A percentile compares a stretch with the other conserved stretches of the same genome.
These are phyloP conservation scores for Lagocephalus sceleratus DNA, from an alignment of 2,797 vertebrate genomes.

Conservation along the genomic window DNA sequence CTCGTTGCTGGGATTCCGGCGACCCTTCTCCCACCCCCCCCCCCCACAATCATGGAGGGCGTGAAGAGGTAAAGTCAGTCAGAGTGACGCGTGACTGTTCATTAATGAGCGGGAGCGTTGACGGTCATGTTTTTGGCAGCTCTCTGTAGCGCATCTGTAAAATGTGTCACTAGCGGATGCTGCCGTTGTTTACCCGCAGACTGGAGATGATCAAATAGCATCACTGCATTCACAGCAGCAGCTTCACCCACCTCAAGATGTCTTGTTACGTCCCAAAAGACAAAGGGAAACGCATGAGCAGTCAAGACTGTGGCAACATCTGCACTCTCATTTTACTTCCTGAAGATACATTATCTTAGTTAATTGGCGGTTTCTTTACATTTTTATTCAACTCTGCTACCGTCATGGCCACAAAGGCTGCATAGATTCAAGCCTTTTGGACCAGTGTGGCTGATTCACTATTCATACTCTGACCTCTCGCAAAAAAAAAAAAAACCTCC, in stretches of 20 bases:
- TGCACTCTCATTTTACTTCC: slow-evolving; percentile 8
- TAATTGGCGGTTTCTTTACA: no score
- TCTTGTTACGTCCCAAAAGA: slow-evolving; percentile 8
- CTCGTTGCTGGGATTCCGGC: slow-evolving; percentile 36
- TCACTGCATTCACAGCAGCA: slow-evolving; percentile 28
- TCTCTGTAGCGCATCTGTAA: slow-evolving; percentile 64
- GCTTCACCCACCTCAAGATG: slow-evolving; percentile 16
- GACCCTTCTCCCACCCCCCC: slow-evolving; percentile 17
- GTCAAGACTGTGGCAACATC: slow-evolving; percentile 28
- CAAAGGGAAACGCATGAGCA: slow-evolving; percentile 21
- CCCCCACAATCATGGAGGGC: slow-evolving; percentile 7
- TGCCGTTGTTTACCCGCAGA: slow-evolving; percentile 67
- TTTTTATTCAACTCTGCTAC: slow-evolving; percentile 31
- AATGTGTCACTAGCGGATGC: slow-evolving; percentile 66
- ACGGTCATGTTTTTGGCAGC: slow-evolving; percentile 61
- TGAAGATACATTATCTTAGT: no score
- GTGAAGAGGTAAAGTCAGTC: slow-evolving; percentile 48
- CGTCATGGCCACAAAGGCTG: slow-evolving; percentile 23
- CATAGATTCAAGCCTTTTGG: slow-evolving; percentile 43
- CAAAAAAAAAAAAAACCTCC: slow-evolving; percentile 50
- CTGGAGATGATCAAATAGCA: slow-evolving; percentile 60
- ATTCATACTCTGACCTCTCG: slow-evolving; percentile 65
- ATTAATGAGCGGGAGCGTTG: slow-evolving; percentile 54
- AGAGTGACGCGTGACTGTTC: slow-evolving; percentile 51
- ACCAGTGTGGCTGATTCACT: slow-evolving; percentile 48